These are phyloP conservation scores for Capitulum mitella DNA, from an alignment of 2,888 invertebrate species.

Conservation along the genomic window DNA sequence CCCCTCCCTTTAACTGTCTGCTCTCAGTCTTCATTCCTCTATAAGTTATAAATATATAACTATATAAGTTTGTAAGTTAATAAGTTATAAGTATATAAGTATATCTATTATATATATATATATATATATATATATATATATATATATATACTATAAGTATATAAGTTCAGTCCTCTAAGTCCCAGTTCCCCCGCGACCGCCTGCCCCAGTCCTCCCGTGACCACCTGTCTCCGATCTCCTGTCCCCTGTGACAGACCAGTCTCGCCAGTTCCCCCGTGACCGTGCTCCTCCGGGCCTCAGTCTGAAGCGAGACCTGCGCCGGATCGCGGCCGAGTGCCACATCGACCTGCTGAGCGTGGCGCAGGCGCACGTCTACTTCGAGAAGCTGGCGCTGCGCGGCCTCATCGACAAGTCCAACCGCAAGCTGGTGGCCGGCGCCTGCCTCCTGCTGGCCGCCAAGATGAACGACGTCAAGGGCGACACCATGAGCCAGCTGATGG, in stretches of 20 bases:
- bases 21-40: too few relatives aligned
- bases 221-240: constrained; percentile 11
- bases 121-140: too few relatives aligned
- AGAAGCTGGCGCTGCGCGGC: constrained; percentile 84
- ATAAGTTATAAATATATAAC: too few relatives aligned
- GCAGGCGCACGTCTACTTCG: constrained; percentile 96
- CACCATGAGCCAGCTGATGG: constrained; percentile 72
- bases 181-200: too few relatives aligned
- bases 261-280: too few relatives aligned
- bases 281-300: constrained; percentile 53
- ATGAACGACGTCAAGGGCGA: constrained; percentile 94
- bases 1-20: too few relatives aligned
- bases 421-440: constrained; percentile 91
- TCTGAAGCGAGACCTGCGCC: constrained; percentile 90
- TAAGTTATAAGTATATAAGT: too few relatives aligned
- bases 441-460: constrained; percentile 87
- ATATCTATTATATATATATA: too few relatives aligned
- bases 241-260: too few relatives aligned
- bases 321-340: constrained; percentile 69
- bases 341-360: constrained; percentile 83
- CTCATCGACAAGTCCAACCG: constrained; percentile 91
- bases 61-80: too few relatives aligned
- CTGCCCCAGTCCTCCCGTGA: not conserved
- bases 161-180: too few relatives aligned
- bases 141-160: too few relatives aligned